Evolutionary conservation across 2,888 invertebrate species (phyloP), one percentile per base, ranked within the genome.

Genomic region (Ellobium chinense): DNA sequence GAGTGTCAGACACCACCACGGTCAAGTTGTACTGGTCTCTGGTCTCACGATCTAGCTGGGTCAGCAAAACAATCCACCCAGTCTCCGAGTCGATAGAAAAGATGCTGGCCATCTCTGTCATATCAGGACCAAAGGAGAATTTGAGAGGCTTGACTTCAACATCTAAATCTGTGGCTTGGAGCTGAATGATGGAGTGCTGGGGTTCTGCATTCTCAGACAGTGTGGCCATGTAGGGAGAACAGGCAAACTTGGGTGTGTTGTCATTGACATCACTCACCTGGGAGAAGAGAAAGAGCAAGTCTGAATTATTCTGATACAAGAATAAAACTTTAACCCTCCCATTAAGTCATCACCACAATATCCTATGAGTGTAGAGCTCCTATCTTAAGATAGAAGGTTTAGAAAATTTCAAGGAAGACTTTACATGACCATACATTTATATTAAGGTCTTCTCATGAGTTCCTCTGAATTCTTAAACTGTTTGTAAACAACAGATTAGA

Each of bases 41-140:
- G n/a, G 93, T 93, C 93, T 98, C 98, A 78, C 97, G 94, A 93
- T 98, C 98, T 82, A 98, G 94, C 60, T 94, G 82, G 18, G 95
- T 95, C 70, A 96, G 92, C 21, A 96, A 95, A 46, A 95, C 96
- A 83, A 98, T 95, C 97, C 97, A 97, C 3, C 98, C 98, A 1
- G 96, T 96, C 91, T 96, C 96, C 31, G 96, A 94, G 92, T 99
- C 97, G 80, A 99, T 95, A 7, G 96, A 95, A 93, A 98, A 98
- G 75, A 96, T 95, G 87, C 95, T 87, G 9, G 90, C 87, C 60
- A 88, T 82, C n/a, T 87, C 86, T 36, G 83, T 82, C 87, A 89
- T 84, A 83, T 95, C 95, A 21, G 95, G 94, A 27, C 95, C 95
- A 86, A 97, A 95, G 46, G 95, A 95, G 93, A 97, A 98, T 18